Conservation (phyloP, 2,888 invertebrate genomes). For the Hydrotaea cyrtoneurina region DNA sequence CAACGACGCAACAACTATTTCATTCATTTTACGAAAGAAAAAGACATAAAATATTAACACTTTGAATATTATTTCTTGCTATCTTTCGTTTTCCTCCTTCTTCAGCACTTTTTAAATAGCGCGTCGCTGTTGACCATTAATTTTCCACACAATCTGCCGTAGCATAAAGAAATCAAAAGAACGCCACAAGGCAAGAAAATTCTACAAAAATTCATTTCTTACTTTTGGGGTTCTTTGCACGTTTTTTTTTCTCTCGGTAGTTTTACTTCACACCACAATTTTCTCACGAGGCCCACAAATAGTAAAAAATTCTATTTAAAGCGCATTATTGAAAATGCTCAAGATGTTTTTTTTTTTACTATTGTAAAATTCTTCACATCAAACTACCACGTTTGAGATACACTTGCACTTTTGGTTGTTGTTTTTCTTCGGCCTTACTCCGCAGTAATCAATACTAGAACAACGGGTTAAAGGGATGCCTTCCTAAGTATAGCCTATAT, state of each 20-base stretch:
- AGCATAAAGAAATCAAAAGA: neutral
- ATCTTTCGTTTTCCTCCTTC: neutral
- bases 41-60: constrained; percentile 28
- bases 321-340: neutral
- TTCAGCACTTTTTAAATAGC: neutral
- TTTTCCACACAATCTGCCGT: neutral
- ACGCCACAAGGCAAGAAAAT: neutral
- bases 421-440: too few species aligned
- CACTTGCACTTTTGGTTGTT: too few species aligned
- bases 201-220: neutral
- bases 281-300: constrained; percentile 21
- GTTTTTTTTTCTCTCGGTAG: constrained; percentile 2
- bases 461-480: too few species aligned
- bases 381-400: neutral
- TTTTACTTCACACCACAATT: constrained; percentile 14
- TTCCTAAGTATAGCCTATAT: neutral
- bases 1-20: too few species aligned
- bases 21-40: constrained; percentile 9
- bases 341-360: neutral
- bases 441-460: too few species aligned
- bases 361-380: neutral
- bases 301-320: constrained; percentile 14
- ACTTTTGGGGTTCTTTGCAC: neutral
- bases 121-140: too few species aligned
- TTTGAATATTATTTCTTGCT: neutral